These are phyloP conservation scores for Mixornis gularis DNA, from an alignment of 2,113 vertebrate species.

Conservation along the genomic window DNA sequence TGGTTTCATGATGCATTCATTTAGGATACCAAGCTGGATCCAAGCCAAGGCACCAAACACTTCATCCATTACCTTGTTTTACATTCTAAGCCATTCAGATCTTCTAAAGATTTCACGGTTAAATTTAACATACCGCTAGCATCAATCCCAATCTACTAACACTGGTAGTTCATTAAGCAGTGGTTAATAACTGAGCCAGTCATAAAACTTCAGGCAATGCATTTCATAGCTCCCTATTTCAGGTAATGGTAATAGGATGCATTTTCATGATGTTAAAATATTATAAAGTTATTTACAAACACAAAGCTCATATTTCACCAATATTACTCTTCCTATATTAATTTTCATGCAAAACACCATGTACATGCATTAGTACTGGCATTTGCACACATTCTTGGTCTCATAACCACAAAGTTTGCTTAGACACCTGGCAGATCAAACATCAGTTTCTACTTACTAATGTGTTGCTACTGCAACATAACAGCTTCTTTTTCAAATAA, in stretches of 20 bases:
- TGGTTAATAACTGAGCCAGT: not conserved
- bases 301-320: fast-evolving
- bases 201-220: not conserved
- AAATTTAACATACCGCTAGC: not conserved
- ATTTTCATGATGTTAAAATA: not conserved
- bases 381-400: not conserved
- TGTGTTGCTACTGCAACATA: not conserved
- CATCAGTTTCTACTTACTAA: not conserved
- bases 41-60: conserved; percentile 18
- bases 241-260: not conserved
- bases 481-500: not conserved
- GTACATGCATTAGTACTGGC: not conserved
- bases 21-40: conserved; percentile 47
- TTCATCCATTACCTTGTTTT: conserved; percentile 17
- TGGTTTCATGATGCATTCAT: conserved; percentile 52
- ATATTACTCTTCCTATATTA: not conserved
- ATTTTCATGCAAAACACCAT: not conserved
- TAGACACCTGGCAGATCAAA: not conserved
- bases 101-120: conserved; percentile 26
- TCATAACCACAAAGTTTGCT: not conserved
- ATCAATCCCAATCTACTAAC: not conserved
- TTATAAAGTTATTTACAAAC: not conserved
- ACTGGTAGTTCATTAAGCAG: not conserved
- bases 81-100: not conserved
- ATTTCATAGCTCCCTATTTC: not conserved